These are phyloP conservation scores for Albula glossodonta DNA, from an alignment of 2,113 vertebrate species.

Conservation along the genomic window DNA sequence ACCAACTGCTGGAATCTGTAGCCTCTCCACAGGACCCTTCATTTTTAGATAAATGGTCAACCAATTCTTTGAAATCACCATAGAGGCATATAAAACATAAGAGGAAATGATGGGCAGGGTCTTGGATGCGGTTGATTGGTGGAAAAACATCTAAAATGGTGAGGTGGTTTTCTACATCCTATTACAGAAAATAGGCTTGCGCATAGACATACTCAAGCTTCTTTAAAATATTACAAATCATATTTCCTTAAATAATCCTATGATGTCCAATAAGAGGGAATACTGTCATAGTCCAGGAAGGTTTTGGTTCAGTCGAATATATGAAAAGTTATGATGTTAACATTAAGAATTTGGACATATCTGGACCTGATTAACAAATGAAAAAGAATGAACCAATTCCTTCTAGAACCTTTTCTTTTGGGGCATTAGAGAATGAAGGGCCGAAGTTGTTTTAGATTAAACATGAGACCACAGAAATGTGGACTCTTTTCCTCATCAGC, in stretches of 20 bases:
- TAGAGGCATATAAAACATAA: neutral
- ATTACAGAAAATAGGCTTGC: neutral
- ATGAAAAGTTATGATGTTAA: neutral
- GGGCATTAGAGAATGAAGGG: neutral
- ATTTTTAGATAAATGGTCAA: neutral
- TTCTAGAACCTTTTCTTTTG: neutral
- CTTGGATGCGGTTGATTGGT: neutral
- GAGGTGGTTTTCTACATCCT: neutral
- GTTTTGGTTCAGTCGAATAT: neutral
- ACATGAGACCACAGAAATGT: neutral
- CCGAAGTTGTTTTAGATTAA: neutral
- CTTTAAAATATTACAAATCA: neutral
- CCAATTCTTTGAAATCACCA: neutral
- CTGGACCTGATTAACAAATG: neutral
- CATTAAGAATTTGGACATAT: neutral
- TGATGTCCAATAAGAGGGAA: neutral
- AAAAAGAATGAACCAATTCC: neutral
- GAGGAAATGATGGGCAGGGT: neutral
- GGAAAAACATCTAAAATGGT: neutral
- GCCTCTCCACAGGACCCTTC: neutral
- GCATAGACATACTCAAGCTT: neutral
- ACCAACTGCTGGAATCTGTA: conserved; percentile 8
- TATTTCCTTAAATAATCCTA: neutral
- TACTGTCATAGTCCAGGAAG: neutral
- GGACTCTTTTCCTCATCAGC: neutral